Evolutionary conservation across 2,113 vertebrate genomes (phyloP).

Genomic region (Pyxicephalus adspersus): DNA sequence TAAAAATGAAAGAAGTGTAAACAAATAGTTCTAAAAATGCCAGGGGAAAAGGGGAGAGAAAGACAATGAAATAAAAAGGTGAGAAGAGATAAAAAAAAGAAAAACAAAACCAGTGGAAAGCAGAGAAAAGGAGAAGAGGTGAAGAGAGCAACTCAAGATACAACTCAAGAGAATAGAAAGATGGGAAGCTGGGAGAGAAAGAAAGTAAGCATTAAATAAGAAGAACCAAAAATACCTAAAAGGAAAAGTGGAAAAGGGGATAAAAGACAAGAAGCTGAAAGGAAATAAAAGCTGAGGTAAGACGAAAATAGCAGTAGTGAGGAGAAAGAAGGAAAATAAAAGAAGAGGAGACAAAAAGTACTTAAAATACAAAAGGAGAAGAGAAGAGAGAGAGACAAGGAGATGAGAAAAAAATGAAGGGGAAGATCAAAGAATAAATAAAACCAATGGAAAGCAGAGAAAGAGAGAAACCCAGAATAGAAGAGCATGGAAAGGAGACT

Average conservation of each 20-base stretch:
- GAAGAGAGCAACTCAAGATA: not conserved
- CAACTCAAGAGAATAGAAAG: not conserved
- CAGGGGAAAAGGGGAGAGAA: not conserved
- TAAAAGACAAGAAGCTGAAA: not conserved
- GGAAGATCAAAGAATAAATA: not conserved
- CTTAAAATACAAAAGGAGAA: not conserved
- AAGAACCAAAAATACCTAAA: no score
- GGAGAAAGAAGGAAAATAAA: not conserved
- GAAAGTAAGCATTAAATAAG: no score
- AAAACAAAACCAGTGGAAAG: not conserved
- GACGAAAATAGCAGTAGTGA: not conserved
- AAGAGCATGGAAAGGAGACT: no score
- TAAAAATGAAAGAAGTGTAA: not conserved
- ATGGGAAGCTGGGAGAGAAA: no score
- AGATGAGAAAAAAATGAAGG: not conserved
- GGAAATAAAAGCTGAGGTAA: no score
- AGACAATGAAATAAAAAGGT: rapidly evolving
- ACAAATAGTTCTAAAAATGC: no score
- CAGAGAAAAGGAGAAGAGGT: not conserved
- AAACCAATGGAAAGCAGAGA: not conserved
- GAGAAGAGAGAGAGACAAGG: not conserved
- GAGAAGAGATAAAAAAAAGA: no score
- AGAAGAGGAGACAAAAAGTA: not conserved
- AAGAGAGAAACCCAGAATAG: no score
- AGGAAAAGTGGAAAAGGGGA: not conserved